Evolutionary conservation across 2,888 invertebrate genomes (phyloP), one percentile per base, ranked within the genome.

Genomic region (Melieria picta): DNA sequence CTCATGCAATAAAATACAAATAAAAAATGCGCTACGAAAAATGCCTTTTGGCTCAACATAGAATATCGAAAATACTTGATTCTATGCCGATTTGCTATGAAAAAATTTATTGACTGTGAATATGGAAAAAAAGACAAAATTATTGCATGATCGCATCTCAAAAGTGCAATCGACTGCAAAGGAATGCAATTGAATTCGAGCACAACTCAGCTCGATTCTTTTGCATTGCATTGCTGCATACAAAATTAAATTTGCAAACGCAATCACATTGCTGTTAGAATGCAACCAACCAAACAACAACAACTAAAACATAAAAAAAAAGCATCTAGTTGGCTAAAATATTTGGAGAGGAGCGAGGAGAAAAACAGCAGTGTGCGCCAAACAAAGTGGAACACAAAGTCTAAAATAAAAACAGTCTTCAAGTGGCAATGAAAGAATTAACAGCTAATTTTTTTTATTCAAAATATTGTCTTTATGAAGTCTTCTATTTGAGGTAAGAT

Each of bases 211-310:
- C 11, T n/a, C 7, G 1, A n/a, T 52, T 52, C 13, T 50, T 50
- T 50, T 50, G 9, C 11, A 11, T 50, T 50, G 9, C 11, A 11
- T 50, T 52, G 13, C 13, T 0, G 52, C 13, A 52, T 52, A 52
- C 13, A 52, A 52, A 52, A 52, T 52, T 52, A 52, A 52, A 52
- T n/a, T 52, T 52, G 52, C 52, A 52, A 52, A 52, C 11, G 10
- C 13, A 52, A 52, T 52, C 52, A 13, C 52, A 7, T 52, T 13
- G 11, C 11, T 7, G 5, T 30, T 30, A 30, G 30, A 30, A 30
- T 30, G 30, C 30, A 30, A 52, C 5, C 13, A 13, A 52, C n/a
- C 13, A 13, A 52, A 52, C 5, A n/a, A 13, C 52, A 52, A 50
- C 11, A n/a, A 13, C n/a, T n/a, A 13, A 5, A 43, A 42, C 42